phyloP scores from a whole-genome alignment of 2,888 invertebrate species.

The Bombyx huttoni region DNA sequence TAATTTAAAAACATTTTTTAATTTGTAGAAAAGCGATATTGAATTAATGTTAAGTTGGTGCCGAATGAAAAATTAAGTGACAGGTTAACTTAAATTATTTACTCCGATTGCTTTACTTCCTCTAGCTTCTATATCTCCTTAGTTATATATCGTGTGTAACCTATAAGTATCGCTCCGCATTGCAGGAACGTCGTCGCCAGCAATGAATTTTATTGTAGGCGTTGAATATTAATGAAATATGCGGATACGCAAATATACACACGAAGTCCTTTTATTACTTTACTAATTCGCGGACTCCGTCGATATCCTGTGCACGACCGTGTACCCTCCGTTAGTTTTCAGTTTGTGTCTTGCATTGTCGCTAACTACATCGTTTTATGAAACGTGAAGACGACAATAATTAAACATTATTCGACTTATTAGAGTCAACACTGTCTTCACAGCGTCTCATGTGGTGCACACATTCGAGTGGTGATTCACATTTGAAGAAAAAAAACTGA shows the following conservation, averaged over 20 bases:
- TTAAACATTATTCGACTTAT: neutral
- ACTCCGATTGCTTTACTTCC: too few species aligned
- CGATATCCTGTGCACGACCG: neutral
- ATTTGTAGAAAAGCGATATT: too few species aligned
- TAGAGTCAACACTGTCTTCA: slow-evolving; percentile 15
- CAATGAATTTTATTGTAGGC: slow-evolving; percentile 31
- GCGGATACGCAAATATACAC: slow-evolving; percentile 1
- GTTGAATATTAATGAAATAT: slow-evolving; percentile 45
- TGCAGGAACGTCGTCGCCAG: slow-evolving; percentile 4
- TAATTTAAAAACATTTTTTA: too few species aligned
- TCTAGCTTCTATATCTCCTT: too few species aligned
- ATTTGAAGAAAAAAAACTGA: slow-evolving; percentile 44
- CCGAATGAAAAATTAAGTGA: too few species aligned
- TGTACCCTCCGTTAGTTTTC: neutral
- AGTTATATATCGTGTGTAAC: too few species aligned
- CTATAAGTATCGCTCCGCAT: too few species aligned
- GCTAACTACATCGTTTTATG: neutral
- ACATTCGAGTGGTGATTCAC: slow-evolving; percentile 58
- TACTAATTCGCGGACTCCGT: slow-evolving; percentile 17
- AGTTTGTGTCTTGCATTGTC: neutral
- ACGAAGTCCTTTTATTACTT: slow-evolving; percentile 14
- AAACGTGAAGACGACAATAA: neutral
- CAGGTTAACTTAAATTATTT: too few species aligned
- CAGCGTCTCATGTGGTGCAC: slow-evolving; percentile 42
- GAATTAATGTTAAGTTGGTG: too few species aligned